Base-by-base conservation (phyloP, 2,888 invertebrate species). In the Barypeithes pellucidus region DNA sequence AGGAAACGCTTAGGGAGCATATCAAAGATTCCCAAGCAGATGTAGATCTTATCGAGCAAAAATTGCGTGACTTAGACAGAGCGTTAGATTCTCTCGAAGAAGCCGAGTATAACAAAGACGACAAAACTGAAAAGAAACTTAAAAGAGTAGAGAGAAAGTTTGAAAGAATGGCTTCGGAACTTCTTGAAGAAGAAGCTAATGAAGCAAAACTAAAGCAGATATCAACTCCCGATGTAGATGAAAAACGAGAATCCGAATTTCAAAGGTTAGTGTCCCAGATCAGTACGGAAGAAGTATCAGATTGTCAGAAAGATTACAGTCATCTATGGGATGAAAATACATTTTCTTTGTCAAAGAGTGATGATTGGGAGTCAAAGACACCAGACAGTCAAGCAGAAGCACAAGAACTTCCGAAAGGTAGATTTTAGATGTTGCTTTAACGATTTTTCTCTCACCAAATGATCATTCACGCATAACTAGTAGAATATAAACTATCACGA, bases 141-240 rank as follows among this genome's bases (percentile, higher is more conserved):
- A 83, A 83, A 73, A 81, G 87, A 73, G 86, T 88, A 61, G 88
- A 88, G 78, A 83, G 87, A 68, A 86, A 87, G 80, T 88, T 88
- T 81, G 88, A 88, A 80, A 80, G 87, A 78, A 87, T 88, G 86
- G 87, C 88, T 47, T 88, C 88, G 12, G 85, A 88, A 79, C 84
- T 85, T 16, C 78, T 87, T 69, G 86, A 87, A 60, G 82, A 82
- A 71, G 85, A 85, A 57, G 76, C 73, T 36, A 70, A 66, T 60
- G 82, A 81, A 24, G 83, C 82, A 12, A 82, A 84, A 79, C 76
- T 73, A 47, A 77, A 79, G 43, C 77, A 83, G 75, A 71, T 84
- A 65, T 80, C 84, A 18, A 82, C 84, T 36, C 85, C 85, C n/a
- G 81, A 85, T 69, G 83, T 85, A 70, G 82, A 82, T 70, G 81